Conservation (phyloP, 2,113 vertebrate genomes). For the Lipophrys pholis region DNA sequence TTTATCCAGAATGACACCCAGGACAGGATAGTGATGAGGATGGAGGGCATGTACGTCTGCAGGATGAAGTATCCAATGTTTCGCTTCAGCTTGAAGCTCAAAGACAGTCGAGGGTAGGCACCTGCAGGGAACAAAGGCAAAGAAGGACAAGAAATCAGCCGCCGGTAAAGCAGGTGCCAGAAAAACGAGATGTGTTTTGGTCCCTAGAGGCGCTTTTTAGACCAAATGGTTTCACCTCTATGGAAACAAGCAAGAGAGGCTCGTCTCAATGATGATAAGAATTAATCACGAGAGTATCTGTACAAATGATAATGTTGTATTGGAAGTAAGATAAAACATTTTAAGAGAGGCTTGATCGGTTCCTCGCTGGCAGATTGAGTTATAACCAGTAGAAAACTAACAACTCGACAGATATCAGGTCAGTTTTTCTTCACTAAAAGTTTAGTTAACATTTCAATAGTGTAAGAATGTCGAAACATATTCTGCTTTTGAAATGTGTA, state of each 20-base stretch:
- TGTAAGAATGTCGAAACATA: too few relatives aligned
- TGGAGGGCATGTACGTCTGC: constrained; percentile 99
- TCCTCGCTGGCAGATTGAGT: too few relatives aligned
- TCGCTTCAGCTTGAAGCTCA: constrained; percentile 97
- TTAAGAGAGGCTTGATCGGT: too few relatives aligned
- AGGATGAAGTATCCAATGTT: constrained; percentile 99
- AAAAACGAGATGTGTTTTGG: constrained; percentile 42
- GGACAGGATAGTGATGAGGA: constrained; percentile 97
- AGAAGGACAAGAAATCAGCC: background rate
- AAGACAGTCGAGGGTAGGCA: constrained; percentile 96
- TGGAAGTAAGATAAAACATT: too few relatives aligned
- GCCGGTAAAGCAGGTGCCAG: constrained; percentile 60
- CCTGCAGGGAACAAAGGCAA: constrained; percentile 71
- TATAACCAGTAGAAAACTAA: too few relatives aligned
- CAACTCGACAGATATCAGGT: too few relatives aligned
- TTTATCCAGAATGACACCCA: constrained; percentile 99
- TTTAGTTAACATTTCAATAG: too few relatives aligned
- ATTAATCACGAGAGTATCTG: too few relatives aligned
- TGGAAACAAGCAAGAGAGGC: constrained; percentile 65
- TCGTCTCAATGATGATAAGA: constrained; percentile 46
- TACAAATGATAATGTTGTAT: too few relatives aligned
- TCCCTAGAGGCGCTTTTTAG: constrained; percentile 26
- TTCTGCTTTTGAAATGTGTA: too few relatives aligned
- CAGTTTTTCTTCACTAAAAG: too few relatives aligned
- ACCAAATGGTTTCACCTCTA: constrained; percentile 57